Evolutionary conservation across 2,888 invertebrate species (phyloP).

Genomic region (Argyresthia goedartella): DNA sequence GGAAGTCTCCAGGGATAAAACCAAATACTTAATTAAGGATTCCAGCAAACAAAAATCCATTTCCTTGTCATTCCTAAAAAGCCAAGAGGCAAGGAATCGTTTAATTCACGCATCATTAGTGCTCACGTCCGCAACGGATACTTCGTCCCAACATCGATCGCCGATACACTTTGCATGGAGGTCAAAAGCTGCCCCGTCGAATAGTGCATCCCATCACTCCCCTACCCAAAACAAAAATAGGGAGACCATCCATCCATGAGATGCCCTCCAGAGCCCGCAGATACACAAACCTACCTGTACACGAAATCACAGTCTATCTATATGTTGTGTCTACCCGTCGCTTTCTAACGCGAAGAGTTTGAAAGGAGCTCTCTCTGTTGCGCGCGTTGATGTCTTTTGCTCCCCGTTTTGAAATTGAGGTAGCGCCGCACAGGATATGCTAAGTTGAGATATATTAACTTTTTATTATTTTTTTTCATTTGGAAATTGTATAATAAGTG

Average conservation of each 20-base stretch:
- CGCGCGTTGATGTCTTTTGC: constrained; percentile 64
- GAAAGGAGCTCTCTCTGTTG: constrained; percentile 27
- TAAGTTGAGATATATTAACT: constrained; percentile 15
- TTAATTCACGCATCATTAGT: constrained; percentile 40
- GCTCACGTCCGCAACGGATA: constrained; percentile 43
- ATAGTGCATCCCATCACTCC: constrained; percentile 40
- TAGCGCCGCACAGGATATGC: constrained; percentile 24
- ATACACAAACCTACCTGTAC: constrained; percentile 29
- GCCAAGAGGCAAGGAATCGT: not conserved
- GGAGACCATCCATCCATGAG: constrained; percentile 59
- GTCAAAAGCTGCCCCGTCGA: constrained; percentile 39
- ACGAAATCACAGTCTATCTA: constrained; percentile 47
- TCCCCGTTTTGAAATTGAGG: constrained; percentile 24
- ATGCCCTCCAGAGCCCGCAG: constrained; percentile 44
- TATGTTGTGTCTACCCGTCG: constrained; percentile 23
- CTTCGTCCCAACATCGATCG: constrained; percentile 34
- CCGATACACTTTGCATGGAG: constrained; percentile 13
- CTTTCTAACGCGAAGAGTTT: not conserved
- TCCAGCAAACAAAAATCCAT: too few relatives aligned
- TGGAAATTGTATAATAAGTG: not conserved
- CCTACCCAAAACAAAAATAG: constrained; percentile 29
- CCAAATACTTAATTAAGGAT: too few relatives aligned
- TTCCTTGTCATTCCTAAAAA: not conserved
- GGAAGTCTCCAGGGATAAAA: too few relatives aligned
- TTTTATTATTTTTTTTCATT: not conserved